These are phyloP conservation scores for Pteruthius melanotis DNA, from an alignment of 2,113 vertebrate genomes.

Conservation along the genomic window DNA sequence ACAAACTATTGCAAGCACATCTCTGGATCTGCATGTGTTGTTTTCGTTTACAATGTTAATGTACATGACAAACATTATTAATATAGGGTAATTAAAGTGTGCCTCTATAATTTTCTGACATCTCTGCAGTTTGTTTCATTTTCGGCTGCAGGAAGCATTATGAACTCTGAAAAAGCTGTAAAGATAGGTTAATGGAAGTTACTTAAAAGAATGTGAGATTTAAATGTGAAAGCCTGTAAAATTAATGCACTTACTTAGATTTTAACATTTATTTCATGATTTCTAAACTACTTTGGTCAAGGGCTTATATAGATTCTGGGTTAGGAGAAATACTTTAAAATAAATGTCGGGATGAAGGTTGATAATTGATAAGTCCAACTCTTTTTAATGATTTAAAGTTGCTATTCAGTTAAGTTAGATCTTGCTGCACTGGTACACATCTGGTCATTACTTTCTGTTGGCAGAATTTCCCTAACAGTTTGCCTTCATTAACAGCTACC, in stretches of 20 bases:
- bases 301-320: background rate
- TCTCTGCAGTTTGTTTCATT: background rate
- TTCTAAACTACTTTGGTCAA: background rate
- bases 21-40: background rate
- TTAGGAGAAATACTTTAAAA: background rate
- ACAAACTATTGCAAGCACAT: background rate
- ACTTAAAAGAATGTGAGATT: background rate
- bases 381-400: background rate
- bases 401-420: background rate
- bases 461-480: slow-evolving; percentile 5
- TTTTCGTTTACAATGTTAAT: background rate
- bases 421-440: background rate
- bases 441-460: slow-evolving; percentile 34
- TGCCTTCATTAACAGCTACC: slow-evolving; percentile 32
- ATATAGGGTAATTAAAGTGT: background rate
- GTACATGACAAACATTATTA: background rate
- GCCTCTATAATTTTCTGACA: background rate
- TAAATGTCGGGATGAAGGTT: background rate
- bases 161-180: background rate
- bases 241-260: background rate
- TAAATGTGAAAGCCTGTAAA: background rate
- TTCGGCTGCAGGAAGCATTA: background rate
- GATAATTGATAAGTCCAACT: background rate
- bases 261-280: background rate
- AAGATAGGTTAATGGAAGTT: background rate